Evolutionary conservation across 2,888 invertebrate genomes (phyloP), one percentile per base, ranked within the genome.

Genomic region (Dione vanillae): DNA sequence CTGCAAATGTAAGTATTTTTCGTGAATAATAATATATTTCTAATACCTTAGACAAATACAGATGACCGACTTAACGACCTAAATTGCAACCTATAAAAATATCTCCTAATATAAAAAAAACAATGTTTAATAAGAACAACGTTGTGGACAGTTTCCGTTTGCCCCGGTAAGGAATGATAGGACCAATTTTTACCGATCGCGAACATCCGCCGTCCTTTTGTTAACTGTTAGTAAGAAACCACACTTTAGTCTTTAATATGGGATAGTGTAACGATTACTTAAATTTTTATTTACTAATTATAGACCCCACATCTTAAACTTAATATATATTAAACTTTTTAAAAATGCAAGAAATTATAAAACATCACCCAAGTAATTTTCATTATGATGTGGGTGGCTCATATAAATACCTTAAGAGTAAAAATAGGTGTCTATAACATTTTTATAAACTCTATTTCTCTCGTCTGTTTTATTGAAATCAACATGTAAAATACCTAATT

Each of bases 91-190:
- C 58, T 69, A 69, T 49, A 69, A 69, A 68, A 69, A 62, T 69
- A 69, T 45, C 61, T 27, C 62, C 73, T 72, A 73, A 74, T 76
- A 73, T 74, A 74, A 75, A 73, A 74, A 75, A 72, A 67, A 70
- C n/a, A n/a, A n/a, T n/a, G 66, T 67, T 74, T 45, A 37, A 69
- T 69, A 74, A 69, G 82, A 79, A 79, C 78, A 78, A 78, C 75
- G 76, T 78, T 75, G 77, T 74, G 76, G 78, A 80, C 84, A 77
- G 81, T 73, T 52, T 84, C 74, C 70, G 76, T 77, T 81, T 82
- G 92, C 91, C 94, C 91, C 92, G 93, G 94, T 92, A 94, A 94
- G 94, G 95, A 94, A 95, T 94, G 94, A 94, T 94, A 94, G 88
- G 93, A 93, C 94, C 94, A 94, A 94, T 91, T 89, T 94, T 92